Evolutionary conservation across 2,113 vertebrate species (phyloP).

Genomic region (Anguilla japonica): DNA sequence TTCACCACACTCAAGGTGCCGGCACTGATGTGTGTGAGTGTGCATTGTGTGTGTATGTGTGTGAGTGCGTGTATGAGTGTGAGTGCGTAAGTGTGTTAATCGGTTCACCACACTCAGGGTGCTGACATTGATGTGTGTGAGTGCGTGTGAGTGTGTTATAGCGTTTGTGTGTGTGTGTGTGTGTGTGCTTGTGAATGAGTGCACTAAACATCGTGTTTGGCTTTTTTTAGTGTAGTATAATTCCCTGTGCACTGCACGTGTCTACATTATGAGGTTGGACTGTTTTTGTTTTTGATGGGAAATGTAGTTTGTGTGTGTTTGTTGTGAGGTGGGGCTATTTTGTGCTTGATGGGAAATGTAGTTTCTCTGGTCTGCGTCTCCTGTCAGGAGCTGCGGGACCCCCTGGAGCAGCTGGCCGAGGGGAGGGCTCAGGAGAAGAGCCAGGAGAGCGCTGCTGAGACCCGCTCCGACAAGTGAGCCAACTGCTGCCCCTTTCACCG

Average conservation of each 20-base stretch:
- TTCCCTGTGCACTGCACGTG: neutral
- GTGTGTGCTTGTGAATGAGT: neutral
- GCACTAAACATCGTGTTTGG: neutral
- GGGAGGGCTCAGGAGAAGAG: conserved; percentile 48
- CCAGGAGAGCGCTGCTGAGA: conserved; percentile 50
- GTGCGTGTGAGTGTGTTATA: neutral
- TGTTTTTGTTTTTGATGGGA: neutral
- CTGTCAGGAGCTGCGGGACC: conserved; percentile 70
- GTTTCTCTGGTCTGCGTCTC: conserved; percentile 26
- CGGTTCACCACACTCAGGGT: conserved; percentile 74
- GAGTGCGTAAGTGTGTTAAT: conserved; percentile 22
- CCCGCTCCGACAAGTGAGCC: conserved; percentile 68
- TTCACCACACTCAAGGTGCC: conserved; percentile 72
- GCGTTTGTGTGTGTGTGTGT: neutral
- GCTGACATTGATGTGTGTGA: neutral
- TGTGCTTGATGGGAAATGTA: neutral
- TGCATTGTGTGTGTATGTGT: neutral
- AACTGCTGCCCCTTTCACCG: neutral
- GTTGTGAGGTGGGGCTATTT: too few relatives aligned
- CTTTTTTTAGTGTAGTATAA: neutral
- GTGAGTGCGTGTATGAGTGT: neutral
- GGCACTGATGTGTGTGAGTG: neutral
- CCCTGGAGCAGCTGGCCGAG: conserved; percentile 64
- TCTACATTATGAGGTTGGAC: too few relatives aligned
- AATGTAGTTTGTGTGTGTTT: too few relatives aligned